Evolutionary conservation across 2,113 vertebrate species (phyloP).

Genomic region (Neopipo cinnamomea): DNA sequence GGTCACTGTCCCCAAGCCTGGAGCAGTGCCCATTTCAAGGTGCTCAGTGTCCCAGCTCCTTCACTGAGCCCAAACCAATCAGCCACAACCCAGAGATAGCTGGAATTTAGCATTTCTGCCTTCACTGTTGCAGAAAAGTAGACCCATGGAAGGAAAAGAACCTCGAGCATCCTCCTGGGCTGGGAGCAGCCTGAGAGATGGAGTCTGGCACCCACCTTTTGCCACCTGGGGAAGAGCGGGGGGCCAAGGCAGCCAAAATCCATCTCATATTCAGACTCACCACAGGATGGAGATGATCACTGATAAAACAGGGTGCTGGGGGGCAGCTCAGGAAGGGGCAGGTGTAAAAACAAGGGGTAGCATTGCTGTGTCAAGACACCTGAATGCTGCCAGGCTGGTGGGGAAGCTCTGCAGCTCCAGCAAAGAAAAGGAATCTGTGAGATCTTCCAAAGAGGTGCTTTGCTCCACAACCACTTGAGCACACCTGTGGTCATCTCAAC

Average conservation of each 20-base stretch:
- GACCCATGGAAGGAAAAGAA: background rate
- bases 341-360: too few species aligned
- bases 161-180: background rate
- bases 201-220: background rate
- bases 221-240: background rate
- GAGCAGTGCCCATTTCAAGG: background rate
- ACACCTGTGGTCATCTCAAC: fast-evolving
- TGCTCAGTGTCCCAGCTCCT: background rate
- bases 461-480: background rate
- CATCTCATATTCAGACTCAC: fast-evolving
- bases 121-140: background rate
- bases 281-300: background rate
- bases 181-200: background rate
- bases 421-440: background rate
- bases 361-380: fast-evolving
- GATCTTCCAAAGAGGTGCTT: background rate
- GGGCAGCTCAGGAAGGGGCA: too few species aligned
- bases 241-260: background rate
- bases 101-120: background rate
- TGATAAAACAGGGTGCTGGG: background rate
- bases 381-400: fast-evolving
- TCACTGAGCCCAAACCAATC: background rate
- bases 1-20: background rate
- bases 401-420: background rate
- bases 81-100: fast-evolving